Percentiles rank a stretch among this genome's conserved stretches.
Conservation (phyloP, 2,797 vertebrate genomes). For the Diplodus sargus region DNA sequence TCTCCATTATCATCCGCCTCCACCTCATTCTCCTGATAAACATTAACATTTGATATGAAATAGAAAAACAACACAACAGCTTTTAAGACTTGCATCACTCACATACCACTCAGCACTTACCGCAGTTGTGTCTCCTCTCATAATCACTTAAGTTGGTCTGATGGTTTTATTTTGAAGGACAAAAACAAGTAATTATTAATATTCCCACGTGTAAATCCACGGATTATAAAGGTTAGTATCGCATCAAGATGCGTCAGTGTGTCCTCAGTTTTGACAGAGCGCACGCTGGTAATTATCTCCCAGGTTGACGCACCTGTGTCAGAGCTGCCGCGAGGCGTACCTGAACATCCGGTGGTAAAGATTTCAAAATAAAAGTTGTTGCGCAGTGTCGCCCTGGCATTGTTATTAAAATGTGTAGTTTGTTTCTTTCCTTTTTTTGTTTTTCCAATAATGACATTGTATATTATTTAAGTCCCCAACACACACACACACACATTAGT, state of each 20-base stretch:
- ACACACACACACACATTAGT: too few relatives aligned
- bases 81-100: too few relatives aligned
- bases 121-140: slow-evolving; percentile 37
- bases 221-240: accelerated
- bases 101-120: slow-evolving; percentile 19
- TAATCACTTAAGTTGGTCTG: neutral
- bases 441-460: too few relatives aligned
- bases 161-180: accelerated
- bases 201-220: neutral
- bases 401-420: too few relatives aligned
- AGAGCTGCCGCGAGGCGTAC: accelerated
- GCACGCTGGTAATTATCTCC: neutral
- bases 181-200: too few relatives aligned
- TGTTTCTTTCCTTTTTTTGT: too few relatives aligned
- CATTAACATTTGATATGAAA: neutral
- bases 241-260: neutral
- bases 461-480: too few relatives aligned
- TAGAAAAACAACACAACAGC: neutral
- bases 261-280: accelerated
- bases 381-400: too few relatives aligned
- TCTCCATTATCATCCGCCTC: neutral
- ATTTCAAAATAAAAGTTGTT: slow-evolving; percentile 56
- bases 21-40: slow-evolving; percentile 27
- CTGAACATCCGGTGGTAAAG: accelerated
- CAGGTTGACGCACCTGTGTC: slow-evolving; percentile 44